Conservation (phyloP, 2,113 vertebrate genomes). For the Jaculus jaculus region DNA sequence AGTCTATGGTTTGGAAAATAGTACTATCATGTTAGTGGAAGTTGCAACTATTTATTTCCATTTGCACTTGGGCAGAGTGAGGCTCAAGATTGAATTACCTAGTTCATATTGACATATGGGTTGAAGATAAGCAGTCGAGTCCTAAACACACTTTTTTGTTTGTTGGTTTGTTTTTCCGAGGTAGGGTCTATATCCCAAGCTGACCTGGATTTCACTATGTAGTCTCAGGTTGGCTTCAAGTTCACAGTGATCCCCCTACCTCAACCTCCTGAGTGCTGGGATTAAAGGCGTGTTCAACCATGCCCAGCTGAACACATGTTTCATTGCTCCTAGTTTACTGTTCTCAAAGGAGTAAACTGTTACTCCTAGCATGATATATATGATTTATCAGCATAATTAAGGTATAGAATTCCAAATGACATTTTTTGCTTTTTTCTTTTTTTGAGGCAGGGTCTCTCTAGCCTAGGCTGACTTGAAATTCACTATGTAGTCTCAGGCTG, state of each 20-base stretch:
- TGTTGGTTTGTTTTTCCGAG: no score
- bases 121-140: constrained; percentile 61
- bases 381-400: constrained; percentile 74
- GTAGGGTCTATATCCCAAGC: no score
- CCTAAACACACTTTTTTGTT: neutral
- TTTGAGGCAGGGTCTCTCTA: no score
- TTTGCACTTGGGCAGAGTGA: constrained; percentile 7
- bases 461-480: no score
- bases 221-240: no score
- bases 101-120: constrained; percentile 20
- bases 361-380: constrained; percentile 63
- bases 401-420: constrained; percentile 67
- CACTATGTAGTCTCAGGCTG: no score
- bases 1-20: constrained; percentile 25
- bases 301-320: neutral
- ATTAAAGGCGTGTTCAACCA: no score
- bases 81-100: constrained; percentile 28
- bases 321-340: constrained; percentile 53
- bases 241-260: no score
- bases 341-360: constrained; percentile 65
- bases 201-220: no score
- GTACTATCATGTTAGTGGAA: neutral
- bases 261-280: no score
- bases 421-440: no score
- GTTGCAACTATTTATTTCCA: neutral